These are phyloP conservation scores for Chloromyia formosa DNA, from an alignment of 2,888 invertebrate genomes.

Conservation along the genomic window DNA sequence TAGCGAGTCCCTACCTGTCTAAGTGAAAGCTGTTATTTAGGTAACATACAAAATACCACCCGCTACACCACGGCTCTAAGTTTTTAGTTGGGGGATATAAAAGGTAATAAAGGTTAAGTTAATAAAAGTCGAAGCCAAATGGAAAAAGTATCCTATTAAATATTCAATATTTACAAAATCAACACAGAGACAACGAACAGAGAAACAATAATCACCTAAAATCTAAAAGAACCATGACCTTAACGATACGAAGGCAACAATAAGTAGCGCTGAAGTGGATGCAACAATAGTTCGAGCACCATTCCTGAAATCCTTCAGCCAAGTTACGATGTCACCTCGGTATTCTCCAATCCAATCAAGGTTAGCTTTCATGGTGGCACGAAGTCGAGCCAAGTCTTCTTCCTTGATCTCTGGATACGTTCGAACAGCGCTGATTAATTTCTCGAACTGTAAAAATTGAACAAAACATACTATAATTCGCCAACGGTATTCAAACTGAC, in stretches of 20 bases:
- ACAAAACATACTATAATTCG: neutral
- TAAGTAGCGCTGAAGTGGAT: constrained; percentile 1
- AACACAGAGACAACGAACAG: neutral
- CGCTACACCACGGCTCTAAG: too few species aligned
- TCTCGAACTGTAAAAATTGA: constrained; percentile 19
- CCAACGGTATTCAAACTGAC: neutral
- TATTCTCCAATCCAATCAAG: constrained; percentile 27
- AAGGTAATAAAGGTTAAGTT: too few species aligned
- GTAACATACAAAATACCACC: too few species aligned
- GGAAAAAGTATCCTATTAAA: neutral
- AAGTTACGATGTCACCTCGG: neutral
- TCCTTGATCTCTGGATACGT: neutral
- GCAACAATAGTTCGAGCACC: constrained; percentile 17
- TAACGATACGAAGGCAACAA: neutral
- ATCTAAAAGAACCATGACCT: neutral
- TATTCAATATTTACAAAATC: neutral
- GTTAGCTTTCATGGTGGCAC: constrained; percentile 13
- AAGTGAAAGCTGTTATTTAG: too few species aligned
- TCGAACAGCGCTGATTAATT: neutral
- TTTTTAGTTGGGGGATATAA: too few species aligned
- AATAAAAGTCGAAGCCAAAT: too few species aligned
- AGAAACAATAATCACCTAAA: neutral
- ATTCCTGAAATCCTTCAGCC: constrained; percentile 22
- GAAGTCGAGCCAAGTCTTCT: neutral
- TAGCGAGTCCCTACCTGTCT: too few species aligned